Base-by-base conservation (phyloP, 2,797 vertebrate species). In the Trichosurus vulpecula region DNA sequence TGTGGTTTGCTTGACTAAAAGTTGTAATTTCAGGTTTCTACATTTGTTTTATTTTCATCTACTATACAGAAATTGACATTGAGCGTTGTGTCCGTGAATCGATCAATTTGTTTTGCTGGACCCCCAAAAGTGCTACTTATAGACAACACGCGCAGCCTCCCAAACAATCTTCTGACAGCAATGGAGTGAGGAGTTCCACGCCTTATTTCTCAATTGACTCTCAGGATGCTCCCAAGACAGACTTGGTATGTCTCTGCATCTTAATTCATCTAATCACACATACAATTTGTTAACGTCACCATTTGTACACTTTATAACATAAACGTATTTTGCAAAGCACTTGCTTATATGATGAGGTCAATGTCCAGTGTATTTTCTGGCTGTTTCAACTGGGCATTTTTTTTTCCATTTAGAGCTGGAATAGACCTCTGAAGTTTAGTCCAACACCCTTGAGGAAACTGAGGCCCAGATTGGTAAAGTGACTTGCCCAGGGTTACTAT, bases 51-150 rank as follows among this genome's bases (percentile, higher is more conserved):
- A 54, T 89, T 89, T 91, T 13, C 35, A 91, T 96, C 91, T 30
- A 90, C n/a, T 94, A 0, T 90, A 29, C 97, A 99, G 99, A 99
- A 98, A 99, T 99, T 14, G 99, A 99, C 93, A 99, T 99, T 57
- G 99, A 99, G 91, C 99, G 99, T 27, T 99, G 99, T 54, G 99
- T 99, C 25, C 99, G 99, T n/a, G 99, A 99, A 98, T 99, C 99
- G 0, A 99, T 99, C 98, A 99, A 98, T 98, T 99, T 99, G 74
- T 99, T 99, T 97, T 99, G 99, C 98, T 99, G 99, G 99, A 99
- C 99, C 1, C 99, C 99, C 0, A 99, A 99, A 98, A 99, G 99
- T 9, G 99, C 99, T 31, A 99, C 99, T 0, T 99, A 99, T 96
- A 97, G 99, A 57, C 99, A 99, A 16, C 99, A 99, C 0, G 99